Base-by-base conservation (phyloP, 1,140 invertebrate species). In the Saccostrea echinata region DNA sequence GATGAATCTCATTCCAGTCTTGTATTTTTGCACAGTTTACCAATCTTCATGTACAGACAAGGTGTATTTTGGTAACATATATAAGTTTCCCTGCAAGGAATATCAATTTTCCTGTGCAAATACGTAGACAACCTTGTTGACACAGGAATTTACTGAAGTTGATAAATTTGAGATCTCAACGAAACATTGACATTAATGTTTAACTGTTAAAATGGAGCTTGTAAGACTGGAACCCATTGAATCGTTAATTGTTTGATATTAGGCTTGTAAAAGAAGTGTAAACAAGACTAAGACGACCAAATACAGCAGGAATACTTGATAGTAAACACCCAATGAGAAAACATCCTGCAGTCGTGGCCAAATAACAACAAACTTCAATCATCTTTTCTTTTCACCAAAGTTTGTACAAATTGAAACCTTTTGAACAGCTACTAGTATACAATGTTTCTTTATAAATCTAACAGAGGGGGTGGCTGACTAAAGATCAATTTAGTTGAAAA, bases 141-240 rank as follows among this genome's bases (percentile, higher is more conserved):
- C 68, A 71, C 68, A 71, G 30, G 68, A 71, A 30, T 71, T 71
- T 71, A 71, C 8, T 33, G 30, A 71, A 71, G 68, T 71, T 71
- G 68, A 71, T 71, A 71, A 71, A 71, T 71, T 71, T 71, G 68
- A 71, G 68, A 71, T 71, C 68, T 71, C 68, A 12, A 30, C 24
- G 68, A 71, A 71, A 71, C 68, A 71, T 71, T 71, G 68, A 71
- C 68, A 71, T 71, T 71, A 71, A 71, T 71, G 68, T 71, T 71
- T 71, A 71, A 71, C 27, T 71, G 68, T 71, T 71, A 71, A 71
- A 71, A 71, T 24, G 8, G 27, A 71, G 13, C 68, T 33, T 71
- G n/a, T 11, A 11, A 27, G 68, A 27, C 68, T 71, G 30, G 68
- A 71, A 71, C 68, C 27, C 68, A 30, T 33, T 71, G 68, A 30